Evolutionary conservation across 2,113 vertebrate genomes (phyloP), one percentile per base, ranked within the genome.

Genomic region (Laticauda laticaudata): DNA sequence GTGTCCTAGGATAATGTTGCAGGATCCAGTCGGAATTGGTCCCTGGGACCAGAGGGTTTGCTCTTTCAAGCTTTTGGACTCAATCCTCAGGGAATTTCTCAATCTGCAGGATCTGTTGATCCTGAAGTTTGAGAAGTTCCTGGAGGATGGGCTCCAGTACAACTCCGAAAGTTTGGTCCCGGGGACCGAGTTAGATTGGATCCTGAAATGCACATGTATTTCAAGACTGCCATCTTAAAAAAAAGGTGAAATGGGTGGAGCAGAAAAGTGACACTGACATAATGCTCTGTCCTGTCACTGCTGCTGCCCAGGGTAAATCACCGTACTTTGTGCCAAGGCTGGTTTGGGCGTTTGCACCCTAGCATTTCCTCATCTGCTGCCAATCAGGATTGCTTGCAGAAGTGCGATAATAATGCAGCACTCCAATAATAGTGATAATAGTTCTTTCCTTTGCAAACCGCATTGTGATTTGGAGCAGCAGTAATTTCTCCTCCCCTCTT

Each of bases 401-500:
- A 91, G 61, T 2, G 26, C 4, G 0, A 69, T 14, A n/a, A n/a
- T 69, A 69, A n/a, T n/a, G n/a, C 61, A 64, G 26, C 69, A 75
- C 91, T 92, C n/a, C 3, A 21, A 54, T 87, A 90, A 54, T 93
- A 92, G 86, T 10, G 43, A 54, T 87, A 88, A 54, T 93, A 92
- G 86, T 8, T 15, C 34, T 39, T 9, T 34, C 69, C 34, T 20
- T 81, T 81, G 34, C 69, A 81, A 81, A 39, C 69, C 34, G 2
- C 69, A 81, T 81, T 20, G 18, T 81, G 14, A 9, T 81, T 20
- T 39, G 3, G 18, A 21, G 5, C 15, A 20, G n/a, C n/a, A 81
- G 64, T 39, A 20, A 15, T 81, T 34, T 81, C 34, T 81, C 34
- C 69, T 81, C 34, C 6, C 6, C 7, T 8, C 69, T 12, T 20